Base-by-base conservation (phyloP, 2,113 vertebrate genomes). In the Leptocoma aspasia region DNA sequence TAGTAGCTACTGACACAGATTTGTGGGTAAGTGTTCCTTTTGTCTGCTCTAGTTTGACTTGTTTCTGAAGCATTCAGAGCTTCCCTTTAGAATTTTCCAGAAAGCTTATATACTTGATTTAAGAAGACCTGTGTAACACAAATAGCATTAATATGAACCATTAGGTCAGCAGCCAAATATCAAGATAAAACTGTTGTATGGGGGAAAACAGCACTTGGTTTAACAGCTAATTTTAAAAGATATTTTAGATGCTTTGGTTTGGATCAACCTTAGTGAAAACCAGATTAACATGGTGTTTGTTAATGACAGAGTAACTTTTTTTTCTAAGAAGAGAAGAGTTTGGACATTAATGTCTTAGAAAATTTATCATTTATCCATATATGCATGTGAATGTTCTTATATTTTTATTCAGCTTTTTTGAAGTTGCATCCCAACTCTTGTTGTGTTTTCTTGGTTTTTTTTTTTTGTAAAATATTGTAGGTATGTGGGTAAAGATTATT, bases 401-500 rank as follows among this genome's bases (percentile, higher is more conserved):
- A 2, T 8, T 94, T 83, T 82, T 66, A 42, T 66, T 71, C n/a
- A 41, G 6, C 37, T 63, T 91, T 66, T 82, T n/a, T 73, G 26
- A 77, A 81, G 17, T 41, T 70, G 31, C 56, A n/a, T 91, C n/a
- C 53, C 86, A 82, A 95, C 57, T 75, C 11, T 45, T 56, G 7
- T 49, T 23, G 10, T 39, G 13, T 28, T 64, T 15, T 22, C 47
- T 50, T 68, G 23, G 8, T 47, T 31, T 65, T 92, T 53, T 87
- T 61, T 47, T 59, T 73, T 94, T 63, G 18, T 92, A 37, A 91
- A 94, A 95, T 68, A 49, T 26, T 80, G 26, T 84, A 99, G 99
- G 93, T 99, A 99, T 91, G 98, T 99, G n/a, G 99, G 99, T 12
- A 97, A 98, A 94, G 98, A 97, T 77, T 99, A 99, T 96, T 99